phyloP scores from a whole-genome alignment of 2,113 vertebrate genomes.

The Pseudopodoces humilis region DNA sequence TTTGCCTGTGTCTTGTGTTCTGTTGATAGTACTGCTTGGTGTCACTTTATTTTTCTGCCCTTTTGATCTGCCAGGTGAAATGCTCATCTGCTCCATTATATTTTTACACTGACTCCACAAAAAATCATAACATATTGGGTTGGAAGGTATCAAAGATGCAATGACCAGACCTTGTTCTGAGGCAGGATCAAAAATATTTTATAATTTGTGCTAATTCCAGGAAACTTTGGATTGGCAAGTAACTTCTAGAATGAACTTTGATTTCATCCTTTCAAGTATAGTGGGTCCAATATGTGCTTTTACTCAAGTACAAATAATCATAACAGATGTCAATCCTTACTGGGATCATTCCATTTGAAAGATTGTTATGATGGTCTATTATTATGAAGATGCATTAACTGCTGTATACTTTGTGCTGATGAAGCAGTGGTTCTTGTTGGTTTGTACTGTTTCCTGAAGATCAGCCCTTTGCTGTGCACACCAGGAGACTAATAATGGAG shows the following conservation, averaged over 20 bases:
- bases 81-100: not conserved
- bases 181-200: not conserved
- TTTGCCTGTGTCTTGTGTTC: not conserved
- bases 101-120: not conserved
- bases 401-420: not conserved
- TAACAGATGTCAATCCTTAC: not conserved
- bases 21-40: not conserved
- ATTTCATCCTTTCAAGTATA: not conserved
- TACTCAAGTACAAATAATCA: not conserved
- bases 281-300: not conserved
- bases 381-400: not conserved
- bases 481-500: not conserved
- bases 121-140: not conserved
- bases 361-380: not conserved
- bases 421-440: not conserved
- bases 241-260: not conserved
- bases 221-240: not conserved
- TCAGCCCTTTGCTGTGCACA: not conserved
- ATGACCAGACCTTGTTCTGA: not conserved
- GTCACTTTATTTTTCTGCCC: not conserved
- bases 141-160: not conserved
- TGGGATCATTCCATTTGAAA: not conserved
- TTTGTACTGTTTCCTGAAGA: not conserved
- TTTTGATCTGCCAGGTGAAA: not conserved
- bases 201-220: not conserved